Evolutionary conservation across 2,113 vertebrate genomes (phyloP).

Genomic region (Xiphophorus hellerii): DNA sequence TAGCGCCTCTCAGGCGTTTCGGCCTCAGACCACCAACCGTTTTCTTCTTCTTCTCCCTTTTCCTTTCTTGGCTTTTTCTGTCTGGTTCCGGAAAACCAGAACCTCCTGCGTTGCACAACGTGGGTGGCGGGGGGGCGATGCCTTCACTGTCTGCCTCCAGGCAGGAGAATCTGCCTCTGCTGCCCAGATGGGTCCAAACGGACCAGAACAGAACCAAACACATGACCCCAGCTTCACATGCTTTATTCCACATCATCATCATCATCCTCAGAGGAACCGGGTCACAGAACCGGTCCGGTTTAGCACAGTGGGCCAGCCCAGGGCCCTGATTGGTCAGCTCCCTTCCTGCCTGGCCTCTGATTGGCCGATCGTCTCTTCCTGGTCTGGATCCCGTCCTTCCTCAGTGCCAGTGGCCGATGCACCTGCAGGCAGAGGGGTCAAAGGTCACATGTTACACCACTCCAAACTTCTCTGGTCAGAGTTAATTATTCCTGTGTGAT

Average conservation of each 20-base stretch:
- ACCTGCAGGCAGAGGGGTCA: slow-evolving; percentile 71
- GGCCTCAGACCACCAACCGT: slow-evolving; percentile 65
- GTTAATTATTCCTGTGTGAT: too few species aligned
- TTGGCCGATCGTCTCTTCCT: slow-evolving; percentile 83
- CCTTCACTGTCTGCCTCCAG: slow-evolving; percentile 6
- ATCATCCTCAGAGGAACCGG: too few species aligned
- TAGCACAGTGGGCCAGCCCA: neutral
- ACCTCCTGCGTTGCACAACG: slow-evolving; percentile 79
- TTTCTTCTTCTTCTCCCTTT: slow-evolving; percentile 64
- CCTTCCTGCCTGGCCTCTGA: slow-evolving; percentile 78
- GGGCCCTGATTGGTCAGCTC: slow-evolving; percentile 38
- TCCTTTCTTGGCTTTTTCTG: slow-evolving; percentile 67
- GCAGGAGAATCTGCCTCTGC: too few species aligned
- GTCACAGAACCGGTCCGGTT: neutral
- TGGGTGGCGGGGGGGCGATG: neutral
- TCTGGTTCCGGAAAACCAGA: slow-evolving; percentile 80
- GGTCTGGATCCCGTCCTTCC: slow-evolving; percentile 65
- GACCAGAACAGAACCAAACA: too few species aligned
- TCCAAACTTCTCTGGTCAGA: too few species aligned
- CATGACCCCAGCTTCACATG: too few species aligned
- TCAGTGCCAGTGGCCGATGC: slow-evolving; percentile 84
- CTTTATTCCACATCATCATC: too few species aligned
- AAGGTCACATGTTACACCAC: too few species aligned
- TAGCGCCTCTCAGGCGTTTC: slow-evolving; percentile 20
- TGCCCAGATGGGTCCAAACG: too few species aligned